Conservation (phyloP, 2,113 vertebrate species). For the Python bivittatus region DNA sequence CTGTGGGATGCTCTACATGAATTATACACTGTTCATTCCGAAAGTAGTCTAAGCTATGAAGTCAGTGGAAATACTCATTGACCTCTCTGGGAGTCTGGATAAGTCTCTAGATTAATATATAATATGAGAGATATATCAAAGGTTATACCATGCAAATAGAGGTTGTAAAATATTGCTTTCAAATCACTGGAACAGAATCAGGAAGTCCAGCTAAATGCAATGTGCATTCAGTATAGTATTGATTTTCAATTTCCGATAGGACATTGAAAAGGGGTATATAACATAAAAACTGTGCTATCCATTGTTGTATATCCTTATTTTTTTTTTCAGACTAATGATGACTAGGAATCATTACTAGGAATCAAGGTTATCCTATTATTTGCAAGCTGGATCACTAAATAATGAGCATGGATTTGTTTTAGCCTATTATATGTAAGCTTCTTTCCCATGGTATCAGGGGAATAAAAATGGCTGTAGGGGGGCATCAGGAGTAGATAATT, state of each 20-base stretch:
- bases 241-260: conserved; percentile 47
- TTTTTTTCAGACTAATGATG: conserved; percentile 12
- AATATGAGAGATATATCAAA: not conserved
- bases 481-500: not conserved
- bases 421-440: not conserved
- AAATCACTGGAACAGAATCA: not conserved
- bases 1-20: not conserved
- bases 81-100: conserved; percentile 15
- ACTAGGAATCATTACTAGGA: not conserved
- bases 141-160: conserved; percentile 4
- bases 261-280: not conserved
- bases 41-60: conserved; percentile 20
- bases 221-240: conserved; percentile 45
- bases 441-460: not conserved
- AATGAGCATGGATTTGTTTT: not conserved
- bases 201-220: conserved; percentile 4
- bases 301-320: conserved; percentile 28
- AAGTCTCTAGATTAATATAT: conserved; percentile 19
- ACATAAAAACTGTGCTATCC: conserved; percentile 18
- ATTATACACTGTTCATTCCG: conserved; percentile 9
- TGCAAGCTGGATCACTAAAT: conserved; percentile 17
- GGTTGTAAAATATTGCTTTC: conserved; percentile 24
- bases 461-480: not conserved
- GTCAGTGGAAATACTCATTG: conserved; percentile 25
- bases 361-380: conserved; percentile 20